These are phyloP conservation scores for Eulemur rubriventer DNA, from an alignment of 2,797 vertebrate species.

Conservation along the genomic window DNA sequence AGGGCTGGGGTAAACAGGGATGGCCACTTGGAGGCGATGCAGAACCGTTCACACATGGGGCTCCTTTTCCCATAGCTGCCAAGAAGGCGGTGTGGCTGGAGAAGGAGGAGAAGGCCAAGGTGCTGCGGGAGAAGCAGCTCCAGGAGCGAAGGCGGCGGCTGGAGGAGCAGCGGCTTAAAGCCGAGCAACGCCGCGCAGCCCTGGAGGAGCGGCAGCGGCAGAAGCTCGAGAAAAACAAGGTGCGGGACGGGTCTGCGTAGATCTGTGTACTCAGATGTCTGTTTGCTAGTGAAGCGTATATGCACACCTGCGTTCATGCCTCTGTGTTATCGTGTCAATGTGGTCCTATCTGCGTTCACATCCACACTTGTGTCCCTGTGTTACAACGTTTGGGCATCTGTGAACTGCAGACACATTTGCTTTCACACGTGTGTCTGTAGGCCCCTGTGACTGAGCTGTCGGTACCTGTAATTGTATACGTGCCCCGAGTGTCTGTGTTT, in stretches of 20 bases:
- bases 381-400: not conserved
- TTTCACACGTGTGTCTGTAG: not conserved
- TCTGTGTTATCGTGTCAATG: not conserved
- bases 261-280: rapidly evolving
- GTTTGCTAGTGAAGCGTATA: not conserved
- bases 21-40: not conserved
- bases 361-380: not conserved
- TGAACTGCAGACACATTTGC: not conserved
- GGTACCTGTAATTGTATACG: not conserved
- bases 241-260: conserved; percentile 58
- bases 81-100: conserved; percentile 97
- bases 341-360: not conserved
- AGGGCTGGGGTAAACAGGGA: not conserved
- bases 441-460: not conserved
- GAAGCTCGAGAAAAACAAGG: conserved; percentile 98
- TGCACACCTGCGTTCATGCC: not conserved
- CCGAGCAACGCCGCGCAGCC: conserved; percentile 91
- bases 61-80: conserved; percentile 85
- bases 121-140: conserved; percentile 94
- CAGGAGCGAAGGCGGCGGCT: conserved; percentile 93
- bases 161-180: conserved; percentile 94
- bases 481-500: not conserved
- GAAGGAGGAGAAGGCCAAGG: conserved; percentile 95
- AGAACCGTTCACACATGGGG: not conserved
- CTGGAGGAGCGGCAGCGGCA: conserved; percentile 96